Conservation (phyloP, 2,113 vertebrate species). For the Myotis yumanensis region DNA sequence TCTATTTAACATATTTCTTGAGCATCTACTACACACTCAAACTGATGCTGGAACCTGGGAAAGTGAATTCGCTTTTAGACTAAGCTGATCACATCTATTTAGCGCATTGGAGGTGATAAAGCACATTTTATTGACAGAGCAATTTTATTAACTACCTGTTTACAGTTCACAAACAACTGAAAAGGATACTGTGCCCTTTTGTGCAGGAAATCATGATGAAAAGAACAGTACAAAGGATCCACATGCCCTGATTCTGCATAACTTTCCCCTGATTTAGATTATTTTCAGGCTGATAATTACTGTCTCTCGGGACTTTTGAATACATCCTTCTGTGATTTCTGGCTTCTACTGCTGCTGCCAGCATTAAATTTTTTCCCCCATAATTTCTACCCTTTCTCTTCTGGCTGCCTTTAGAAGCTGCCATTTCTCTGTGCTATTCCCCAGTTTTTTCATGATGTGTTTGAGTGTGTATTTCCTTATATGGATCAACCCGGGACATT, state of each 20-base stretch:
- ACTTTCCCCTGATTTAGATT: background rate
- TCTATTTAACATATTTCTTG: background rate
- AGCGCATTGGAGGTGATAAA: background rate
- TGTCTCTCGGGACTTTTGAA: slow-evolving; percentile 5
- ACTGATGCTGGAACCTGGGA: background rate
- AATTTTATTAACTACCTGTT: background rate
- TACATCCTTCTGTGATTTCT: background rate
- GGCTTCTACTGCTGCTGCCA: background rate
- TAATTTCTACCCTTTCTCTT: background rate
- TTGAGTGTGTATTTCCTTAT: background rate
- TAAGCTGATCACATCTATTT: background rate
- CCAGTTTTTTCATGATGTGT: background rate
- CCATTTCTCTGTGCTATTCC: background rate
- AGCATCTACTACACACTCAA: background rate
- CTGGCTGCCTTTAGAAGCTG: background rate
- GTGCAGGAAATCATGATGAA: background rate
- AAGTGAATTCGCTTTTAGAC: background rate
- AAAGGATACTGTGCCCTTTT: background rate
- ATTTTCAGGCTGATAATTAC: background rate
- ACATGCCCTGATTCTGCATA: background rate
- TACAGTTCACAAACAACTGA: background rate
- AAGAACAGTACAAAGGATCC: background rate
- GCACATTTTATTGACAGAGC: background rate
- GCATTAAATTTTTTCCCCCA: background rate
- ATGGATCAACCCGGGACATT: background rate